Conservation (phyloP, 2,888 invertebrate species). For the Pheosia tremula region DNA sequence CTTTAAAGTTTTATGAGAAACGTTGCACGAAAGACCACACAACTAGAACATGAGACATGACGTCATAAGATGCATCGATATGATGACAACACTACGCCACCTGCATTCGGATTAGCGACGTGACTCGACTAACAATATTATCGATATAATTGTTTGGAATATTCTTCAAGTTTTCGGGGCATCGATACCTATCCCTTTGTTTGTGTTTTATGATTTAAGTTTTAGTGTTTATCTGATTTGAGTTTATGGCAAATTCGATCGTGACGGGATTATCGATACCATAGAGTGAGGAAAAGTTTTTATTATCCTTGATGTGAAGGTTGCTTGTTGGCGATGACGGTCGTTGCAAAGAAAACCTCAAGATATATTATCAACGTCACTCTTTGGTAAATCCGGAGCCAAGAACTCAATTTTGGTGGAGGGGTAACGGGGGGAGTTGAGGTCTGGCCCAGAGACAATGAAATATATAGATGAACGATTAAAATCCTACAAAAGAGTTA, state of each 20-base stretch:
- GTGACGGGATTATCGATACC: conserved; percentile 30
- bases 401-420: no score
- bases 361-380: not conserved
- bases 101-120: conserved; percentile 50
- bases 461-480: no score
- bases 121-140: conserved; percentile 41
- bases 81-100: conserved; percentile 41
- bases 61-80: conserved; percentile 50
- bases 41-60: conserved; percentile 38
- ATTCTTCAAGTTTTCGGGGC: conserved; percentile 34
- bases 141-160: conserved; percentile 27
- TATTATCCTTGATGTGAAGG: not conserved
- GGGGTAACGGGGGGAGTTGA: no score
- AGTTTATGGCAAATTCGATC: conserved; percentile 37
- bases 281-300: conserved; percentile 1
- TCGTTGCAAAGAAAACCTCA: not conserved
- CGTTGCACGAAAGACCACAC: conserved; percentile 48
- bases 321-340: not conserved
- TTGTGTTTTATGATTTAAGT: conserved; percentile 30
- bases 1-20: not conserved
- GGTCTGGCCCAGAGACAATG: no score
- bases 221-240: conserved; percentile 35
- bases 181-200: conserved; percentile 36
- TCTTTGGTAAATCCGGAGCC: no score
- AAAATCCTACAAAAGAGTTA: no score